A percentile compares a stretch with the other conserved stretches of the same genome.
These are phyloP conservation scores for Cyprinus carpio DNA, from an alignment of 2,113 vertebrate species.

Conservation along the genomic window DNA sequence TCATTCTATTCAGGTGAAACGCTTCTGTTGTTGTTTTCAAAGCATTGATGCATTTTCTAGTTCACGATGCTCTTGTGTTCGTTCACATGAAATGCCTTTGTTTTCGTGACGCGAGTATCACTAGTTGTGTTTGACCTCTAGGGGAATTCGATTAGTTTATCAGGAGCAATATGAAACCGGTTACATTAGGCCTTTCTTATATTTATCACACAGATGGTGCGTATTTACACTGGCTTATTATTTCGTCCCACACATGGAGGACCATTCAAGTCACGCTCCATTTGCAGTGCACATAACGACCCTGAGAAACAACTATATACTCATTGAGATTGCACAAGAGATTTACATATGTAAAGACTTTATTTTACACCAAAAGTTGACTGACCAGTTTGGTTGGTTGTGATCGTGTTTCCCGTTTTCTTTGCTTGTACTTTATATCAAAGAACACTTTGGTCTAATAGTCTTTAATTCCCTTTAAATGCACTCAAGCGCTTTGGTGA, in stretches of 20 bases:
- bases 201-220: constrained; percentile 24
- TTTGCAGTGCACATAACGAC: neutral
- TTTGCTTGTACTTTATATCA: constrained; percentile 40
- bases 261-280: neutral
- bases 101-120: neutral
- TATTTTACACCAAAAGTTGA: neutral
- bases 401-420: neutral
- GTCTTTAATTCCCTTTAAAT: constrained; percentile 21
- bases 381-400: neutral
- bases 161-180: constrained; percentile 49
- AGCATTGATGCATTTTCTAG: neutral
- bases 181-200: constrained; percentile 8
- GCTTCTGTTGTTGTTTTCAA: constrained; percentile 20
- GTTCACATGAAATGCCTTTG: constrained; percentile 8
- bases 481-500: constrained; percentile 42
- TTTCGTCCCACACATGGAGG: neutral
- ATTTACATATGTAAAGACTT: neutral
- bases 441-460: neutral
- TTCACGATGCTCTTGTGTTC: constrained; percentile 14
- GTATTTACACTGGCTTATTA: neutral
- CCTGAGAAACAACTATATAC: neutral
- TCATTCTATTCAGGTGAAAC: constrained; percentile 54
- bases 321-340: neutral
- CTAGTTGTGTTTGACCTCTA: constrained; percentile 1
- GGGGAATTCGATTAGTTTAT: neutral